phyloP scores from a whole-genome alignment of 2,797 vertebrate genomes.

The Urosaurus nigricauda region DNA sequence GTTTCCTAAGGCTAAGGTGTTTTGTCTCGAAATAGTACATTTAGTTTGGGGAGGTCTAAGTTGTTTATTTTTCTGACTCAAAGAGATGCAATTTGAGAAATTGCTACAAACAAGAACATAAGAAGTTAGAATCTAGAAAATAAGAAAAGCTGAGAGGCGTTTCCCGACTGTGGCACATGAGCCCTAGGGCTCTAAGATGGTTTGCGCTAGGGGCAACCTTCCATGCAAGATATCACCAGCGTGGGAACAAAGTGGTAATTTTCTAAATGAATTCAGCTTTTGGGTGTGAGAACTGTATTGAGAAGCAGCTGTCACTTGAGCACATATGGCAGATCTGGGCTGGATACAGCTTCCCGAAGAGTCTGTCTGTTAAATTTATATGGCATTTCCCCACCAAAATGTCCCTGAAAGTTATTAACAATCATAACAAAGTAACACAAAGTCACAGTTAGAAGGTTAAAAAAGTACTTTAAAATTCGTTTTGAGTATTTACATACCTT shows the following conservation, averaged over 20 bases:
- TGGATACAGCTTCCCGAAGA: neutral
- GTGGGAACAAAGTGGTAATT: neutral
- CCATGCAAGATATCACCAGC: neutral
- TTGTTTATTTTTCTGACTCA: neutral
- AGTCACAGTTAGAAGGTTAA: no score
- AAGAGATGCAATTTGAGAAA: no score
- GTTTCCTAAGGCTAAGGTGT: no score
- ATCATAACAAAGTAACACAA: no score
- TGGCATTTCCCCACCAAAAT: no score
- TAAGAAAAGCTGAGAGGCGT: neutral
- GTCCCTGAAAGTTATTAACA: no score
- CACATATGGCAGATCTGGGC: neutral
- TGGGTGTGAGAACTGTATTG: neutral
- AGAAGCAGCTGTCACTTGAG: no score
- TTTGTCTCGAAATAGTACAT: neutral
- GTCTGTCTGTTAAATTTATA: neutral
- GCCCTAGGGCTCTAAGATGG: neutral
- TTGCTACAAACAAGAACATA: no score
- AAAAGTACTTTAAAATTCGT: no score
- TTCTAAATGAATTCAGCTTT: neutral
- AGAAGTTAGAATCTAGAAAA: neutral
- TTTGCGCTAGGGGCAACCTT: neutral
- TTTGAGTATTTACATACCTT: no score
- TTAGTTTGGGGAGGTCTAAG: neutral
- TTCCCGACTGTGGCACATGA: no score